Conservation (phyloP, 2,113 vertebrate species). For the Apaloderma vittatum region DNA sequence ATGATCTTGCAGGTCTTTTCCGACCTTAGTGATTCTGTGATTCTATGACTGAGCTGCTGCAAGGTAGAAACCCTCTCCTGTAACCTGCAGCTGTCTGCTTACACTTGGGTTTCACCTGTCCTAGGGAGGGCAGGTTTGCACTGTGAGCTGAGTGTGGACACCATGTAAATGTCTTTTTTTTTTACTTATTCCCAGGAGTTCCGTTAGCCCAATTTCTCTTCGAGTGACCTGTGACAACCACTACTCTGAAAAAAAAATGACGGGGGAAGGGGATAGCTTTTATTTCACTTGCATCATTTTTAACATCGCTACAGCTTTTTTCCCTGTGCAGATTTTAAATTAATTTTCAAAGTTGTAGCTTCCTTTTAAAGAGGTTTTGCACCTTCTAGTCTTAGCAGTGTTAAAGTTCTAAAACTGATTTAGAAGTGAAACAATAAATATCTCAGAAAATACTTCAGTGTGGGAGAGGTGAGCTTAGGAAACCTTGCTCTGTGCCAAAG, state of each 20-base stretch:
- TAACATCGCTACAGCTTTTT: background rate
- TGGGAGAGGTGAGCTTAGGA: conserved; percentile 53
- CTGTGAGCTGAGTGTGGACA: background rate
- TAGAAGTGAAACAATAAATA: background rate
- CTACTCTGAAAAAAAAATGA: background rate
- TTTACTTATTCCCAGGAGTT: background rate
- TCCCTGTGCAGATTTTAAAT: background rate
- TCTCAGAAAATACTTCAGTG: background rate
- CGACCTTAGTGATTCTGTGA: no score
- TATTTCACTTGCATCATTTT: background rate
- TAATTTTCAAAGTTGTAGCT: background rate
- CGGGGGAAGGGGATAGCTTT: background rate
- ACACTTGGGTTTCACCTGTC: background rate
- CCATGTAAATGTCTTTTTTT: background rate
- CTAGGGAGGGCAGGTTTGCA: background rate
- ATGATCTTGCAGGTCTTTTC: no score
- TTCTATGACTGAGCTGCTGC: background rate
- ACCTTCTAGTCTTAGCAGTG: background rate
- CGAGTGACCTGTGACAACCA: background rate
- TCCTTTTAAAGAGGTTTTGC: background rate
- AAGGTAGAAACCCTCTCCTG: background rate
- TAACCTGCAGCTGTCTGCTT: background rate
- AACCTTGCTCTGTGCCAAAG: background rate
- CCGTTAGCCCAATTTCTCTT: background rate
- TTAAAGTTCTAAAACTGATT: background rate